Conservation (phyloP, 2,888 invertebrate species). For the Tachina lurida region DNA sequence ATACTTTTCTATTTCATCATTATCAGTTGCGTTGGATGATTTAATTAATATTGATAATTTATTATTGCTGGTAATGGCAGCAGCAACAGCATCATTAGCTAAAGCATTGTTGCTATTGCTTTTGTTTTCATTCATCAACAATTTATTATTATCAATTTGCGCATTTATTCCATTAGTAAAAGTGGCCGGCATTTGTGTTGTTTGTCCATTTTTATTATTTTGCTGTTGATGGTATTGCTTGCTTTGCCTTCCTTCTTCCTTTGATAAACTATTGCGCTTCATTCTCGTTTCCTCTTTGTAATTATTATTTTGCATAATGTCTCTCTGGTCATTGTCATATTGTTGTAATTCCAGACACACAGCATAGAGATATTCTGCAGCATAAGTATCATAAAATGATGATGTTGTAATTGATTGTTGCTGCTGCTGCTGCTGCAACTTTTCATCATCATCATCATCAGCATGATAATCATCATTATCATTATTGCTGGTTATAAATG, state of each 20-base stretch:
- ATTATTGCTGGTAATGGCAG: conserved; percentile 43
- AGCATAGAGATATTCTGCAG: conserved; percentile 57
- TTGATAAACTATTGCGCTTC: conserved; percentile 33
- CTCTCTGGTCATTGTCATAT: conserved; percentile 46
- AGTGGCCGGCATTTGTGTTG: conserved; percentile 8
- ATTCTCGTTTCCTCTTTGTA: conserved; percentile 11
- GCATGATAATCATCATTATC: neutral
- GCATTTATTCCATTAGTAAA: conserved; percentile 3
- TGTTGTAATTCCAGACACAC: conserved; percentile 57
- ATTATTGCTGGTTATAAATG: conserved; percentile 7
- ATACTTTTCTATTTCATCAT: conserved; percentile 26
- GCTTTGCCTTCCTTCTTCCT: conserved; percentile 30
- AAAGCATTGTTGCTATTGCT: neutral
- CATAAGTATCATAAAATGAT: conserved; percentile 56
- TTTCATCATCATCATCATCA: conserved; percentile 3
- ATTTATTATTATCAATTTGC: conserved; percentile 53
- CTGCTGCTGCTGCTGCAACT: neutral
- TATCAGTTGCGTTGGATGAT: conserved; percentile 21
- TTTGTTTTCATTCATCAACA: conserved; percentile 41
- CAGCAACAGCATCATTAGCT: neutral
- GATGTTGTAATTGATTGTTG: conserved; percentile 58
- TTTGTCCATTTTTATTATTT: conserved; percentile 26
- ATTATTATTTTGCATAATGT: conserved; percentile 25
- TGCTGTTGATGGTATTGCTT: neutral
- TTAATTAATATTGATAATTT: conserved; percentile 50